Percentiles rank a stretch among this genome's conserved stretches.
These are phyloP conservation scores for Rana temporaria DNA, from an alignment of 2,113 vertebrate genomes.

Conservation along the genomic window DNA sequence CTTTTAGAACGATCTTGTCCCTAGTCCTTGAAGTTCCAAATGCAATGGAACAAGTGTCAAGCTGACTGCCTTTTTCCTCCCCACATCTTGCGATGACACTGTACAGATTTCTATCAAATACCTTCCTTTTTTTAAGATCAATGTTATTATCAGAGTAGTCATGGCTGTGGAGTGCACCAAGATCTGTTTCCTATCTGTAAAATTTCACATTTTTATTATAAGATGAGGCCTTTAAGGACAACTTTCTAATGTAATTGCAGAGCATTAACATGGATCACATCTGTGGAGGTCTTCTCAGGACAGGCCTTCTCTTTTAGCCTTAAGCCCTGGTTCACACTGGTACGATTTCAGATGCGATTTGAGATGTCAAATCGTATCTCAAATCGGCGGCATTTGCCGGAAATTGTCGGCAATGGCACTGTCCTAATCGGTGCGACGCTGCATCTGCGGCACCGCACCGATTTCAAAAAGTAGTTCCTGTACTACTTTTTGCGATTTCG, in stretches of 20 bases:
- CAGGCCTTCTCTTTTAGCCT: not conserved
- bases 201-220: not conserved
- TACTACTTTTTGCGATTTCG: too few species aligned
- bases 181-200: conserved; percentile 10
- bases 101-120: not conserved
- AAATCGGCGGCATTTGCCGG: too few species aligned
- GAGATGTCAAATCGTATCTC: too few species aligned
- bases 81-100: not conserved
- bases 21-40: not conserved
- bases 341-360: too few species aligned
- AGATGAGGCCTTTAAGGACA: conserved; percentile 1
- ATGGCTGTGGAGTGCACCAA: not conserved
- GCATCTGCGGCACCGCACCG: too few species aligned
- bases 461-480: too few species aligned
- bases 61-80: not conserved
- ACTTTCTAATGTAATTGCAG: not conserved
- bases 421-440: too few species aligned
- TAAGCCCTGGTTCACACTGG: too few species aligned
- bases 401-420: too few species aligned
- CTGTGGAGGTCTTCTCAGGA: not conserved
- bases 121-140: not conserved
- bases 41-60: not conserved
- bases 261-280: not conserved
- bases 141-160: not conserved
- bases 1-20: not conserved